Conservation (phyloP, 1,140 invertebrate species). For the Periplaneta americana region DNA sequence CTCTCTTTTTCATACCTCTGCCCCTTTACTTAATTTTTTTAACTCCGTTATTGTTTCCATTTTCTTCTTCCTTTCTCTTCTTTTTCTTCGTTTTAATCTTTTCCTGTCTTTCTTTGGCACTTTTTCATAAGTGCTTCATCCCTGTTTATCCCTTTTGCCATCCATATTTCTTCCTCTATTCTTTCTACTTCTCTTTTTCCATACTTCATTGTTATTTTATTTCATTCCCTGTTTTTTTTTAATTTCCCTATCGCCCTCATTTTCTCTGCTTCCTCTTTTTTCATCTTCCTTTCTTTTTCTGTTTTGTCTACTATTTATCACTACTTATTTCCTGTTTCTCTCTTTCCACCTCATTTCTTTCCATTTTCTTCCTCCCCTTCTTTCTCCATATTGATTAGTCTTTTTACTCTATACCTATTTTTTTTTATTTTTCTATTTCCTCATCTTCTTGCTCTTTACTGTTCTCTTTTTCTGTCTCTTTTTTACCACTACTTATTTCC, state of each 20-base stretch:
- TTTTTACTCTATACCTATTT: not conserved
- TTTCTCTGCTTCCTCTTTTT: no score
- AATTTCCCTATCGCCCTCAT: no score
- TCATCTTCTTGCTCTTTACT: not conserved
- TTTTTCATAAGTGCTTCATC: no score
- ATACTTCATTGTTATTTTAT: no score
- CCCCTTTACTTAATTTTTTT: not conserved
- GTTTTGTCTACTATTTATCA: no score
- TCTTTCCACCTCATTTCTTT: not conserved
- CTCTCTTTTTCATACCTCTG: not conserved
- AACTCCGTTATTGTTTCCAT: not conserved
- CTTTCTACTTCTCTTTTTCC: no score
- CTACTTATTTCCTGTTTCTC: not conserved
- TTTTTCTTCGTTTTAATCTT: not conserved
- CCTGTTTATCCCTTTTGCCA: no score
- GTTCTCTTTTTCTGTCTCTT: not conserved
- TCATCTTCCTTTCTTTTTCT: no score
- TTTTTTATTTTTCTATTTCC: not conserved
- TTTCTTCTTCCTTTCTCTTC: not conserved
- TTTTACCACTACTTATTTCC: no score
- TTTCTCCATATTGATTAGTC: not conserved
- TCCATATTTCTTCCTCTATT: no score
- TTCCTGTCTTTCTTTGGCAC: no score
- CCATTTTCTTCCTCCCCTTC: not conserved
- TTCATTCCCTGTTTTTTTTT: no score